Evolutionary conservation across 2,113 vertebrate genomes (phyloP), one percentile per base, ranked within the genome.

Genomic region (Cariama cristata): DNA sequence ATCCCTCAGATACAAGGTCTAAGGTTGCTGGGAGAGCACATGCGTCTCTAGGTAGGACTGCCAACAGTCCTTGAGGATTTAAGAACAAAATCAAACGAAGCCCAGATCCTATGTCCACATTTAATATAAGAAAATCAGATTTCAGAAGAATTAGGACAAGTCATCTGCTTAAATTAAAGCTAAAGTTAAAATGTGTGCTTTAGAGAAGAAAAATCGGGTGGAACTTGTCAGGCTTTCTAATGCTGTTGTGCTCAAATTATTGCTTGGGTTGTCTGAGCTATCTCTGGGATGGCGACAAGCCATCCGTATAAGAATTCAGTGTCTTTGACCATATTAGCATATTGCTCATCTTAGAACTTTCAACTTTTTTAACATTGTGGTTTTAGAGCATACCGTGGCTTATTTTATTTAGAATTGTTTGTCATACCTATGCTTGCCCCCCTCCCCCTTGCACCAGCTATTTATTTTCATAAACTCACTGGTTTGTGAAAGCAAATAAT

Each of bases 291-390:
- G 79, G 64, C 72, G 88, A 56, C 20, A 67, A 88, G 27, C 60
- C 33, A 67, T 79, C 85, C 45, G 17, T 30, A 1, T 42, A 82
- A 55, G 50, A 94, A 64, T 81, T 90, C 2, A 17, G 53, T 80
- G 62, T 55, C n/a, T 56, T 94, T 85, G 22, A 66, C 59, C 20
- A 1, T 77, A 68, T 62, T 58, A 87, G 24, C 60, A 38, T 93
- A 45, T 69, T 95, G 81, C 42, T 91, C 6, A 68, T 87, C 50
- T 66, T 89, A 44, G 55, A 82, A 76, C 63, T 97, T 94, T n/a
- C 7, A 62, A 9, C 15, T 40, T 66, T 79, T 35, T 50, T n/a
- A 17, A 40, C 38, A 35, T 66, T 47, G 26, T 59, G 55, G 12
- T 69, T 82, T 92, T 47, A 40, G n/a, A 60, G 17, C 62, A 19